These are phyloP conservation scores for Siniperca knerii DNA, from an alignment of 2,113 vertebrate species.

Conservation along the genomic window DNA sequence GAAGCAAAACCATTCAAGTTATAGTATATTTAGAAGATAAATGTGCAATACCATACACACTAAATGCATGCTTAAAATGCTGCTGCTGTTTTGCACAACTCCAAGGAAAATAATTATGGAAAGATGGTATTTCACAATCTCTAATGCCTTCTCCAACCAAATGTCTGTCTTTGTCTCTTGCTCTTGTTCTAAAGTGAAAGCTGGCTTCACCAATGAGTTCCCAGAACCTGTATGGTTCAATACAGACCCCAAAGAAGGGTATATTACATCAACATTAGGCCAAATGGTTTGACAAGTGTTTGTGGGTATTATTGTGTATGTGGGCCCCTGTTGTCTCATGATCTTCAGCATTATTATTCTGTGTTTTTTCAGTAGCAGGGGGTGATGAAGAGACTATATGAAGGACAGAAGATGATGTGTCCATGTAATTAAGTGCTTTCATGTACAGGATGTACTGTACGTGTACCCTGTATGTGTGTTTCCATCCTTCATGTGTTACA, in stretches of 20 bases:
- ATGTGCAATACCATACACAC: too few relatives aligned
- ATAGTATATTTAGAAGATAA: too few relatives aligned
- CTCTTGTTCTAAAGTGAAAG: not conserved
- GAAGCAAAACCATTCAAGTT: not conserved
- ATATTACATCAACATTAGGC: constrained; percentile 11
- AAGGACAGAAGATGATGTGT: constrained; percentile 2
- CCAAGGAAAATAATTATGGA: not conserved
- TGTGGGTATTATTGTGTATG: constrained; percentile 10
- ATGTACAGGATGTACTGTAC: constrained; percentile 1
- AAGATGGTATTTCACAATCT: not conserved
- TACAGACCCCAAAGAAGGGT: not conserved
- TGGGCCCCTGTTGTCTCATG: not conserved
- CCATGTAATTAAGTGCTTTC: not conserved
- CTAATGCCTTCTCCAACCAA: not conserved
- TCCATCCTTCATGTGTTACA: constrained; percentile 16
- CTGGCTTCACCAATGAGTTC: not conserved
- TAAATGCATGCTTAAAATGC: too few relatives aligned
- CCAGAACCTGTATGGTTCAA: not conserved
- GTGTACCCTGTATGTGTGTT: constrained; percentile 3
- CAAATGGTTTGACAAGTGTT: not conserved
- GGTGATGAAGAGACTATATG: not conserved
- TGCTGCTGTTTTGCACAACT: too few relatives aligned
- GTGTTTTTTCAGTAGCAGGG: not conserved
- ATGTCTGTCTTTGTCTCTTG: not conserved
- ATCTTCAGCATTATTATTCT: constrained; percentile 4